Conservation (phyloP, 1,140 invertebrate genomes). For the Drosophila kurseongensis region DNA sequence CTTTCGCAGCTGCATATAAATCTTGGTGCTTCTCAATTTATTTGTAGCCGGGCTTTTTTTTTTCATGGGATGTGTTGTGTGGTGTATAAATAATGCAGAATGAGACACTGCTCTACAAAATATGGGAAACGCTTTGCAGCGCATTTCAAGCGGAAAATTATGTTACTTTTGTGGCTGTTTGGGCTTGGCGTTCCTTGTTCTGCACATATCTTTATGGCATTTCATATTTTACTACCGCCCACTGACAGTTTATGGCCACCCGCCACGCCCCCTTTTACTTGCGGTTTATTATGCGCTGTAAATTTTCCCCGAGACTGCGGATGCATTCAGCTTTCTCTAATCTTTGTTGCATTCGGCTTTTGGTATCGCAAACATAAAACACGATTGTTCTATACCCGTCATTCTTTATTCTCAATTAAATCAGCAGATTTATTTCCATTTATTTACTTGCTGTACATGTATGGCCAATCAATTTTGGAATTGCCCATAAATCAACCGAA, state of each 20-base stretch:
- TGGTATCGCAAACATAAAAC: conserved; percentile 12
- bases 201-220: conserved; percentile 61
- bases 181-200: conserved; percentile 18
- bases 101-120: conserved; percentile 30
- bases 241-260: conserved; percentile 13
- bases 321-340: conserved; percentile 19
- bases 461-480: conserved; percentile 41
- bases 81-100: conserved; percentile 35
- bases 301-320: conserved; percentile 12
- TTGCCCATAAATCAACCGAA: conserved; percentile 26
- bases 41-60: conserved; percentile 15
- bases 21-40: conserved; percentile 34
- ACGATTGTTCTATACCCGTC: background rate
- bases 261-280: conserved; percentile 4
- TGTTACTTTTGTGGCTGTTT: conserved; percentile 65
- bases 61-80: background rate
- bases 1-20: conserved; percentile 36
- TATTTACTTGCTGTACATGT: conserved; percentile 11
- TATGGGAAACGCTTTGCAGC: conserved; percentile 55
- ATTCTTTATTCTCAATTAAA: conserved; percentile 43
- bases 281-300: conserved; percentile 41
- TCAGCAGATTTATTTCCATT: conserved; percentile 25
- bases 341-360: conserved; percentile 41
- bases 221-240: conserved; percentile 60
- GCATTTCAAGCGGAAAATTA: conserved; percentile 70